These are phyloP conservation scores for Abscondita cerata DNA, from an alignment of 2,888 invertebrate genomes.

Conservation along the genomic window DNA sequence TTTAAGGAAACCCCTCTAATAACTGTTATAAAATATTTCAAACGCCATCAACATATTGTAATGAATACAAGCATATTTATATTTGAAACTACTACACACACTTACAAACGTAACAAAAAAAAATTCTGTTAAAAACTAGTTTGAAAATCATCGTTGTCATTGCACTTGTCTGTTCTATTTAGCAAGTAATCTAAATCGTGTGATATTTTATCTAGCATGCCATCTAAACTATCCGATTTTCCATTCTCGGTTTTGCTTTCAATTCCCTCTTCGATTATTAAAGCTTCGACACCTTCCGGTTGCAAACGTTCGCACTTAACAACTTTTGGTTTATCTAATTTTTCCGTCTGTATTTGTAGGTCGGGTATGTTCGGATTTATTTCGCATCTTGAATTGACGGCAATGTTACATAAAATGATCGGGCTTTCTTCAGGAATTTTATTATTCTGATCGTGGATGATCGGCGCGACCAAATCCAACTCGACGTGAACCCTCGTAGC, in stretches of 20 bases:
- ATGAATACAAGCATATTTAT: slow-evolving; percentile 1
- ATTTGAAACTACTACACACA: not conserved
- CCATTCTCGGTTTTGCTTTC: not conserved
- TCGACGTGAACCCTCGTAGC: slow-evolving; percentile 66
- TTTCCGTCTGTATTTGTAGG: slow-evolving; percentile 12
- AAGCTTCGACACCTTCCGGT: slow-evolving; percentile 53
- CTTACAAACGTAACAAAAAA: not conserved
- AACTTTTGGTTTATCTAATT: slow-evolving; percentile 13
- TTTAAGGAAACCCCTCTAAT: too few relatives aligned
- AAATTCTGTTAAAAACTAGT: not conserved
- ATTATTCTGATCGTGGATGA: slow-evolving; percentile 35
- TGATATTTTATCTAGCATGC: slow-evolving; percentile 80
- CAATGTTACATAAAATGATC: slow-evolving; percentile 52
- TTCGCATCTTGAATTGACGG: slow-evolving; percentile 43
- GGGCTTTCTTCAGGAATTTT: slow-evolving; percentile 40
- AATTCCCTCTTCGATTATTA: slow-evolving; percentile 27
- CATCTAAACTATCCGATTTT: slow-evolving; percentile 58
- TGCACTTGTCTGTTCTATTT: slow-evolving; percentile 55
- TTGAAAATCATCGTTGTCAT: slow-evolving; percentile 15
- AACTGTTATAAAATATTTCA: too few relatives aligned
- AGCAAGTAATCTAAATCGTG: slow-evolving; percentile 83
- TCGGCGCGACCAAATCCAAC: slow-evolving; percentile 59
- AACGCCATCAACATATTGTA: too few relatives aligned
- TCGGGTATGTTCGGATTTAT: slow-evolving; percentile 22
- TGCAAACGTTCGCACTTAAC: slow-evolving; percentile 47